Conservation (phyloP, 2,113 vertebrate genomes). For the Crotalus viridis region DNA sequence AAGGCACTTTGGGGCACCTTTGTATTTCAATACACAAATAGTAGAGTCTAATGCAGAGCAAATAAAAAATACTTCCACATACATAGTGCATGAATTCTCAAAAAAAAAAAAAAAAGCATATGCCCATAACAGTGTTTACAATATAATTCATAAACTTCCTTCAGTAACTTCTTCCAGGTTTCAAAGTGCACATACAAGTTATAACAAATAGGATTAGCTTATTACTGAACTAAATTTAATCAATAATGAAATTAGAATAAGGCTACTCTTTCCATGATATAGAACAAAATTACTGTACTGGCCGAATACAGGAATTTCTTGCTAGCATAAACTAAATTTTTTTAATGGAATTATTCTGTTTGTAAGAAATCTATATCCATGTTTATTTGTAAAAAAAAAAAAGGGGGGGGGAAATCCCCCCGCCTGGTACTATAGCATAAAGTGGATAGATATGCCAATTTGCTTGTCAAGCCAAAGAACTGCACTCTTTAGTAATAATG, state of each 20-base stretch:
- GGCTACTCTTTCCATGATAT: neutral
- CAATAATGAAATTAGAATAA: slow-evolving; percentile 15
- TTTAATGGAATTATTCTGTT: neutral
- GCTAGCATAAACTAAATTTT: neutral
- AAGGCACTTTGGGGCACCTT: neutral
- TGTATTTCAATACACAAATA: neutral
- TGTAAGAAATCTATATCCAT: neutral
- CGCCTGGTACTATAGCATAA: neutral
- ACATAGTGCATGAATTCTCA: neutral
- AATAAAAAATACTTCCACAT: neutral
- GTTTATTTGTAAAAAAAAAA: slow-evolving; percentile 3
- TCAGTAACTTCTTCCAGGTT: neutral
- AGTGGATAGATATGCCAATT: neutral
- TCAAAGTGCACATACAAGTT: neutral
- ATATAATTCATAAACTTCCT: neutral
- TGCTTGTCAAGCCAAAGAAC: neutral
- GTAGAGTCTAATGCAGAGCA: neutral
- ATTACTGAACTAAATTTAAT: neutral
- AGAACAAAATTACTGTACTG: slow-evolving; percentile 19
- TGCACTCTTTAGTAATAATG: neutral
- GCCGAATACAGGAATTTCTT: neutral
- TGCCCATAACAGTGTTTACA: neutral
- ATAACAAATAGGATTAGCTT: neutral
- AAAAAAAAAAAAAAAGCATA: too few species aligned
- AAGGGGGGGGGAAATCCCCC: neutral